Base-by-base conservation (phyloP, 2,797 vertebrate species). In the Gallinago nigripennis region DNA sequence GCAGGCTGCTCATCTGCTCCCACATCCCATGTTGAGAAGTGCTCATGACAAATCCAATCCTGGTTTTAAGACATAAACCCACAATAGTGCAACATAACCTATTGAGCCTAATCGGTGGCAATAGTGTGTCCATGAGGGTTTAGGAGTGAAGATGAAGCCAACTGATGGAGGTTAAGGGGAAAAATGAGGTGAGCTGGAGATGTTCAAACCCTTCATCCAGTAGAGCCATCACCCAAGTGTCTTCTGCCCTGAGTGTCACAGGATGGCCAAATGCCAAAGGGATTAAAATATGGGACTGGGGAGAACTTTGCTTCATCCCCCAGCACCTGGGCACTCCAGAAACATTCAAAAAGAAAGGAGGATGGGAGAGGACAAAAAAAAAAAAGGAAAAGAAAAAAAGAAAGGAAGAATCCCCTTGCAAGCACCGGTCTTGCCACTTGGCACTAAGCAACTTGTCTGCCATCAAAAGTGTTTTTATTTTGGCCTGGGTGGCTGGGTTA, bases 401-500 rank as follows among this genome's bases (percentile, higher is more conserved):
- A 33, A 9, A 18, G 5, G 12, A 73, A 93, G 60, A 89, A 90
- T 80, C 30, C 39, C 35, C 43, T 76, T 64, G 58, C 56, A 82
- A 88, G 20, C 51, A 87, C 37, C 41, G 79, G 21, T 41, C 73
- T n/a, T 39, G 57, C 9, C 72, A 78, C 54, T 97, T 95, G 95
- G 95, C 94, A 94, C 43, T 28, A 79, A 76, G 57, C 9, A 0
- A 88, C 51, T 63, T 70, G 46, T 92, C 81, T 92, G 92, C 88
- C 93, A 87, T 95, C 93, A 95, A 69, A 94, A 95, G 50, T 96
- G 88, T 85, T 97, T 94, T 95, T 92, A 96, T 94, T 96, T 95
- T 95, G 93, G 95, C 93, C 83, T 92, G 81, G 61, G 58, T 6
- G 5, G 86, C 31, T 54, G 94, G 92, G 93, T 97, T 96, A 96